Conservation (phyloP, 2,888 invertebrate genomes). For the Ditula angustiorana region DNA sequence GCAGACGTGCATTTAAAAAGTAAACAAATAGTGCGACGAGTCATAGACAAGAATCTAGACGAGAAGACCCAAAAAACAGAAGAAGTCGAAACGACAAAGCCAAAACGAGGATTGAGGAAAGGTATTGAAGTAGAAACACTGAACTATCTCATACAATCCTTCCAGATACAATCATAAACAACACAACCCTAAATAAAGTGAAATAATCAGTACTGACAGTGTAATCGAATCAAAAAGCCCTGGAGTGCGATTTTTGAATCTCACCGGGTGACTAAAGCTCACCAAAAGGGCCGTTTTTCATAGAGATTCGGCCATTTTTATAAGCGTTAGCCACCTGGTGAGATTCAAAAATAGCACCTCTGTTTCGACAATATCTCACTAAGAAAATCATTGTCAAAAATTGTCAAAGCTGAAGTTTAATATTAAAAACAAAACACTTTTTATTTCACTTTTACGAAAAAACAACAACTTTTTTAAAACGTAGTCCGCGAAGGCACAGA, state of each 20-base stretch:
- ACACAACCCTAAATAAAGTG: constrained; percentile 37
- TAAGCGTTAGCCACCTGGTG: too few relatives aligned
- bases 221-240: too few relatives aligned
- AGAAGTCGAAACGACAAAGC: constrained; percentile 43
- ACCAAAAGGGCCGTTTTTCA: too few relatives aligned
- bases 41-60: constrained; percentile 34
- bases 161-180: constrained; percentile 64
- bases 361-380: too few relatives aligned
- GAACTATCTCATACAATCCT: constrained; percentile 67
- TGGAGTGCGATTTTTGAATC: too few relatives aligned
- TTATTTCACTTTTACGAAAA: not conserved
- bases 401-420: not conserved
- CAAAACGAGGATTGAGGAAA: constrained; percentile 51
- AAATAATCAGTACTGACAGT: constrained; percentile 8
- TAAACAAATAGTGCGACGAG: constrained; percentile 36
- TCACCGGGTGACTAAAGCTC: too few relatives aligned
- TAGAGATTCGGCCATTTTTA: too few relatives aligned
- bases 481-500: constrained; percentile 55
- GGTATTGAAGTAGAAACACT: constrained; percentile 64
- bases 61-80: constrained; percentile 44
- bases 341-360: too few relatives aligned
- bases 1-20: constrained; percentile 37
- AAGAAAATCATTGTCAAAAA: not conserved
- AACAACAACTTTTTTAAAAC: not conserved
- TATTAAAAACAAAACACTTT: not conserved